These are phyloP conservation scores for Semotilus atromaculatus DNA, from an alignment of 2,797 vertebrate genomes.

Conservation along the genomic window DNA sequence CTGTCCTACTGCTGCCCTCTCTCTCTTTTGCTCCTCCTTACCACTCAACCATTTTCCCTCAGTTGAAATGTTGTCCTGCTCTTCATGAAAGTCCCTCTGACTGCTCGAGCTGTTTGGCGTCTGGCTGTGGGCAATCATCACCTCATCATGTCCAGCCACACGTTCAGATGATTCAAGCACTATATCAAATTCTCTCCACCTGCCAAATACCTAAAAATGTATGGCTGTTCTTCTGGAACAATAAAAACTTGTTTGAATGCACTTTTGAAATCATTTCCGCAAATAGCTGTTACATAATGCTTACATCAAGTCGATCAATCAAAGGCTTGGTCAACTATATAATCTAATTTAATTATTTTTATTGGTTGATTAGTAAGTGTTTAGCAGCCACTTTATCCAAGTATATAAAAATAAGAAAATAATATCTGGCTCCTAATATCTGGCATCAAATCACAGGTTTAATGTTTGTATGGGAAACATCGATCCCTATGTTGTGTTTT, in stretches of 20 bases:
- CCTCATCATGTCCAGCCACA: constrained; percentile 66
- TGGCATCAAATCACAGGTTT: neutral
- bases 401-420: neutral
- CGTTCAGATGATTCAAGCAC: constrained; percentile 66
- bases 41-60: constrained; percentile 27
- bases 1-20: constrained; percentile 54
- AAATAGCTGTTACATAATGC: neutral
- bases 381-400: neutral
- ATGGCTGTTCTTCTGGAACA: constrained; percentile 44
- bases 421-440: neutral
- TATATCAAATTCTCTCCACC: constrained; percentile 69
- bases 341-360: neutral
- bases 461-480: neutral
- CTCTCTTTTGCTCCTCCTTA: constrained; percentile 18
- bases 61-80: constrained; percentile 60
- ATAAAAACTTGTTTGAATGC: constrained; percentile 61
- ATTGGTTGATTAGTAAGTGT: neutral
- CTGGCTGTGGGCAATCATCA: constrained; percentile 63
- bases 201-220: constrained; percentile 66
- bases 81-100: constrained; percentile 49
- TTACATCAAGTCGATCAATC: neutral
- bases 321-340: neutral
- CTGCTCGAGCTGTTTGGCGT: constrained; percentile 64
- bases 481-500: no score
- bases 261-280: constrained; percentile 45